Percentiles rank a stretch among this genome's conserved stretches.
Conservation (phyloP, 2,797 vertebrate genomes). For the Melanotaenia boesemani region DNA sequence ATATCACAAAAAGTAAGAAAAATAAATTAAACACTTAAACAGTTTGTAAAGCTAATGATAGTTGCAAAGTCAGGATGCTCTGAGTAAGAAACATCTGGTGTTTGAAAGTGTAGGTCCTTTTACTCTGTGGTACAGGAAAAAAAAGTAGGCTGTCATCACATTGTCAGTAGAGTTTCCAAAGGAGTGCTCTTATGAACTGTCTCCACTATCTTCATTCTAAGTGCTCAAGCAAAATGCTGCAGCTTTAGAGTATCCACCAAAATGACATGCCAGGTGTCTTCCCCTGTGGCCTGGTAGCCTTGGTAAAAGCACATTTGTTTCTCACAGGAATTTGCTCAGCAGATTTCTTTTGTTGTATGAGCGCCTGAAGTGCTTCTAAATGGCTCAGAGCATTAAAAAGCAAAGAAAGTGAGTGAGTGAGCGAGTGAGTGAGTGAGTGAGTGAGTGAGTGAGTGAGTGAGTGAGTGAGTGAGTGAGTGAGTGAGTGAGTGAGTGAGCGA, state of each 20-base stretch:
- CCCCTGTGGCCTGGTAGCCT: conserved; percentile 21
- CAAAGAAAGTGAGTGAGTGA: conserved; percentile 19
- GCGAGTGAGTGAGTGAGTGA: too few species aligned
- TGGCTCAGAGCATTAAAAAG: conserved; percentile 24
- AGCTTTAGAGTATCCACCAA: background rate
- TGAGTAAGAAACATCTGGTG: background rate
- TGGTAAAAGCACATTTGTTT: conserved; percentile 22
- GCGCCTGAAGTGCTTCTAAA: conserved; percentile 40
- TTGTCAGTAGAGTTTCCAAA: background rate
- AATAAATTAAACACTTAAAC: too few species aligned
- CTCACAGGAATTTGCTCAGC: conserved; percentile 7
- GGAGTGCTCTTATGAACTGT: background rate
- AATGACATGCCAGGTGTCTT: conserved; percentile 19
- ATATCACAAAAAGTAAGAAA: too few species aligned
- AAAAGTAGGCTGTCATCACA: background rate
- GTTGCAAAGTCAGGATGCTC: too few species aligned
- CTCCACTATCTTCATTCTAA: background rate
- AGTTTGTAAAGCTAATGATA: too few species aligned
- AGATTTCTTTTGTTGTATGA: conserved; percentile 16
- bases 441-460: too few species aligned
- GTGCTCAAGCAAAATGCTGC: background rate
- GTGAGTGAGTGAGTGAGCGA: too few species aligned
- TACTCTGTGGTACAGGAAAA: background rate
- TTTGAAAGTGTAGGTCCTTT: background rate
- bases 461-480: conserved; percentile 1